A percentile compares a stretch with the other conserved stretches of the same genome.
These are phyloP conservation scores for Tribolium madens DNA, from an alignment of 1,140 invertebrate species.

Conservation along the genomic window DNA sequence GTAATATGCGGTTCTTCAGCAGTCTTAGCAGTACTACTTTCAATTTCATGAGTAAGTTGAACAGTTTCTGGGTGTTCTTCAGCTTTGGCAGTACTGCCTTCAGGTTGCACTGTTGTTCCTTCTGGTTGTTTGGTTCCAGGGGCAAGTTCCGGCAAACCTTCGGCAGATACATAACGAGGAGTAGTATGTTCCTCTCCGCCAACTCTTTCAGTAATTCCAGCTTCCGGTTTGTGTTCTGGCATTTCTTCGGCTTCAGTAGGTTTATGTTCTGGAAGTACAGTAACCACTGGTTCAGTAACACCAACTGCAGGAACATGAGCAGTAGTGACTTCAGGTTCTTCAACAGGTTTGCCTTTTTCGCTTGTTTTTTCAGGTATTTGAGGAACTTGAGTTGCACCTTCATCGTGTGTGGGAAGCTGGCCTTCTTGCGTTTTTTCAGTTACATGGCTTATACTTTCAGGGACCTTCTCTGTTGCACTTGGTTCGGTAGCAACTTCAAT, in stretches of 20 bases:
- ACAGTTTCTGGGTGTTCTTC: background rate
- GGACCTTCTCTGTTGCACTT: slow-evolving; percentile 32
- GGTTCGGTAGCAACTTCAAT: slow-evolving; percentile 29
- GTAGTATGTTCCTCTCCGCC: background rate
- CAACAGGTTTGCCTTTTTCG: slow-evolving; percentile 15
- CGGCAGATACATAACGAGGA: background rate
- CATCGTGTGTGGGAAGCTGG: background rate
- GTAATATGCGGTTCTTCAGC: no score
- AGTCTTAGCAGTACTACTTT: background rate
- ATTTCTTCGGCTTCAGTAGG: background rate
- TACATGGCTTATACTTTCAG: slow-evolving; percentile 7
- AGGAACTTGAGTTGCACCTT: background rate
- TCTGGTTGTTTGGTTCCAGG: background rate
- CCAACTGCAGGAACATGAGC: background rate
- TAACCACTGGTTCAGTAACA: background rate
- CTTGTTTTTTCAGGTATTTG: slow-evolving; percentile 21
- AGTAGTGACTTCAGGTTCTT: background rate
- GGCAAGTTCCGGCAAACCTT: no score
- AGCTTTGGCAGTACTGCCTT: slow-evolving; percentile 45
- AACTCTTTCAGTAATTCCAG: no score
- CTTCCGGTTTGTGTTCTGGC: background rate
- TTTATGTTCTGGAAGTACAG: background rate
- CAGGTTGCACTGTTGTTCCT: slow-evolving; percentile 26
- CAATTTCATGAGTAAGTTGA: background rate
- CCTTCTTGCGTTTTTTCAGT: slow-evolving; percentile 29